Percentiles rank a stretch among this genome's conserved stretches.
These are phyloP conservation scores for Daboia siamensis DNA, from an alignment of 2,113 vertebrate genomes.

Conservation along the genomic window DNA sequence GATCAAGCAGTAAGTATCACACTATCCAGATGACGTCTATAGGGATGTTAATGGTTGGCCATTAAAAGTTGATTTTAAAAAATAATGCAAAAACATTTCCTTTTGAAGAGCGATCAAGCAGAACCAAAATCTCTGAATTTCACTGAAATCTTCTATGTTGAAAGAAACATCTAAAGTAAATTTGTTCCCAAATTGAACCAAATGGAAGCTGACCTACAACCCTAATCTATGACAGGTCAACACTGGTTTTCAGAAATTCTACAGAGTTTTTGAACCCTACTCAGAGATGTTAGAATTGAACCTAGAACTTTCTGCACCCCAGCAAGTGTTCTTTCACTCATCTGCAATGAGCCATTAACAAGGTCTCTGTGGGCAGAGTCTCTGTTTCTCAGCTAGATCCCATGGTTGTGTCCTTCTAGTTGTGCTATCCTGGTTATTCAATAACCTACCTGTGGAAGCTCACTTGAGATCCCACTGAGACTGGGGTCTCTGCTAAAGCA, in stretches of 20 bases:
- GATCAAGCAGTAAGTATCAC: background rate
- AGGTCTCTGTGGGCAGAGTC: background rate
- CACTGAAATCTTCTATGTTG: background rate
- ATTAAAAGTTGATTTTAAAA: background rate
- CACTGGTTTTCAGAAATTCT: background rate
- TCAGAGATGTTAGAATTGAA: background rate
- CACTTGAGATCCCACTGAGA: background rate
- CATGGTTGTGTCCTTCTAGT: background rate
- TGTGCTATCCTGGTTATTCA: background rate
- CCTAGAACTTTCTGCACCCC: background rate
- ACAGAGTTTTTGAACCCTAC: background rate
- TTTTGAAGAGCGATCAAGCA: background rate
- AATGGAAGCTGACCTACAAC: background rate
- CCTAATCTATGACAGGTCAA: background rate
- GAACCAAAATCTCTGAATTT: background rate
- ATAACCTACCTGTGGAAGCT: background rate
- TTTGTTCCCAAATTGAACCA: background rate
- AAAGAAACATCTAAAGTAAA: background rate
- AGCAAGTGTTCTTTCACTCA: background rate
- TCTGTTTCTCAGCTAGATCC: background rate
- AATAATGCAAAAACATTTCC: background rate
- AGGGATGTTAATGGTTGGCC: background rate
- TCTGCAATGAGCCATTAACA: background rate
- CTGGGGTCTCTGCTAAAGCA: background rate
- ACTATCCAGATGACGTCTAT: background rate